Conservation (phyloP, 2,797 vertebrate species). For the Pempheris klunzingeri region DNA sequence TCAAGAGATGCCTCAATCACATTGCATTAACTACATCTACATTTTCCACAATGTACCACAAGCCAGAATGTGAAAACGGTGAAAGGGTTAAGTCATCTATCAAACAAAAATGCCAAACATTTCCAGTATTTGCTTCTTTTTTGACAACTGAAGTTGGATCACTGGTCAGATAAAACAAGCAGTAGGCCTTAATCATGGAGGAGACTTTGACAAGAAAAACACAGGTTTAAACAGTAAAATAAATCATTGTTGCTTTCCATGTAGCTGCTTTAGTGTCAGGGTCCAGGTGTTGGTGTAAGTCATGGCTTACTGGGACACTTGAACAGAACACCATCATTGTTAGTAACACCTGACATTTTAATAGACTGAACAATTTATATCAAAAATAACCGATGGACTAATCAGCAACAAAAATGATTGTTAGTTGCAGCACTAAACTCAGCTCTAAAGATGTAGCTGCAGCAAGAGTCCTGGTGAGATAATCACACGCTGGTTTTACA, state of each 20-base stretch:
- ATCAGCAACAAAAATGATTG: not conserved
- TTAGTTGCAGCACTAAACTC: not conserved
- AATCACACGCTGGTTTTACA: not conserved
- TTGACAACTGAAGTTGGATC: not conserved
- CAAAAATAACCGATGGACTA: not conserved
- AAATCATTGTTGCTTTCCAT: not conserved
- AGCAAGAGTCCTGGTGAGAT: not conserved
- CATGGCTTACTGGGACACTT: not conserved
- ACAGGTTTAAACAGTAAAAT: not conserved
- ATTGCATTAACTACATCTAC: not conserved
- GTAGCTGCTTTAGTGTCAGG: not conserved
- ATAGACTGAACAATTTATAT: not conserved
- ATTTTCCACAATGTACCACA: not conserved
- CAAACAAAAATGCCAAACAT: not conserved
- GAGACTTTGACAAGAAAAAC: not conserved
- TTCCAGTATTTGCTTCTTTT: not conserved
- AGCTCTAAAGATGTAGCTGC: not conserved
- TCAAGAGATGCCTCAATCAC: not conserved
- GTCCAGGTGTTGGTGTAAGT: not conserved
- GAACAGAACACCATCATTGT: not conserved
- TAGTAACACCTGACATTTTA: conserved; percentile 1
- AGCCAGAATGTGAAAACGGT: not conserved
- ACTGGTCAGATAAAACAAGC: not conserved
- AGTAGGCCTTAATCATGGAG: not conserved
- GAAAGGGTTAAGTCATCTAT: not conserved